Percentiles rank a stretch among this genome's conserved stretches.
These are phyloP conservation scores for Coregonus suidteri DNA, from an alignment of 2,797 vertebrate species.

Conservation along the genomic window DNA sequence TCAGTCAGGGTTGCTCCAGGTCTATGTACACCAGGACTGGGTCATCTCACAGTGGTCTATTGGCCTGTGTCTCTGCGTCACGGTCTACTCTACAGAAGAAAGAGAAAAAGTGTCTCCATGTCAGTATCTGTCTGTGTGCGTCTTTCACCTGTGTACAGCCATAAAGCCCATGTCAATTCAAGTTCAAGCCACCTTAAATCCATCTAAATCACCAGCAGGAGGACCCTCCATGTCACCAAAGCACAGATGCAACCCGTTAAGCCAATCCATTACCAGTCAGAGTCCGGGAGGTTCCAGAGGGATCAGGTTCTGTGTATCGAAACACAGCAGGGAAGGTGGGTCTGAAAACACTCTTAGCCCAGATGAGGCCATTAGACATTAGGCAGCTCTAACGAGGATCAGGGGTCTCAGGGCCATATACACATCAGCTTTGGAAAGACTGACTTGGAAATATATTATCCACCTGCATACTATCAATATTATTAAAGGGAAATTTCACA, in stretches of 20 bases:
- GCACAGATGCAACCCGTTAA: background rate
- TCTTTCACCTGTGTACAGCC: constrained; percentile 25
- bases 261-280: background rate
- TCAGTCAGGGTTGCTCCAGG: too few species aligned
- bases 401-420: too few species aligned
- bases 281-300: background rate
- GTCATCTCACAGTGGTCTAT: too few species aligned
- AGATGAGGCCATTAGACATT: too few species aligned
- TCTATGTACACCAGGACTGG: too few species aligned
- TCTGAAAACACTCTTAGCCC: too few species aligned
- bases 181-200: background rate
- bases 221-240: background rate
- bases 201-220: background rate
- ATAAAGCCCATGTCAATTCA: background rate
- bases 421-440: too few species aligned
- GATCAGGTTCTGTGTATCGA: background rate
- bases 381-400: too few species aligned
- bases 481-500: too few species aligned
- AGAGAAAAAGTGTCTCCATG: constrained; percentile 2
- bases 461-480: too few species aligned
- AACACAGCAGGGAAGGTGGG: too few species aligned
- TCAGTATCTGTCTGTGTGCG: constrained; percentile 12
- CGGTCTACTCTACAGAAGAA: background rate
- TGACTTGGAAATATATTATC: too few species aligned
- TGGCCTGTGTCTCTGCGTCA: background rate